Conservation (phyloP, 2,113 vertebrate species). For the Solea senegalensis region DNA sequence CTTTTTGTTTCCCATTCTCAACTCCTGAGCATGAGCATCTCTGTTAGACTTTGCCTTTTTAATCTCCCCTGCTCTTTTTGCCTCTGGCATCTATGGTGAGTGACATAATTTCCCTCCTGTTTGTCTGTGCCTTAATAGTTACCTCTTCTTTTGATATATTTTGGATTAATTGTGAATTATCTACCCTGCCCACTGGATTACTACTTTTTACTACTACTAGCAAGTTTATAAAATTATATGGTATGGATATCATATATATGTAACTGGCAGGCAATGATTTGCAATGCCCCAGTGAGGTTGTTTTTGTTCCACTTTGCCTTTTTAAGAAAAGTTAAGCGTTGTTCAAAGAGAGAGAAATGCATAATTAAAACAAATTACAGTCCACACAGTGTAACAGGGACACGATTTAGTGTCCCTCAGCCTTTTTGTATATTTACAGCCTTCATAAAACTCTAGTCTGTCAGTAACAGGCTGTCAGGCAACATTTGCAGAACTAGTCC, state of each 20-base stretch:
- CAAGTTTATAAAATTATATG: too few relatives aligned
- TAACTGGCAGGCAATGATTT: too few relatives aligned
- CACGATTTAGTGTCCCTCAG: constrained; percentile 74
- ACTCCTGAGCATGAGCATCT: not conserved
- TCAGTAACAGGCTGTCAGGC: constrained; percentile 72
- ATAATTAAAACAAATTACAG: constrained; percentile 75
- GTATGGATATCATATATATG: too few relatives aligned
- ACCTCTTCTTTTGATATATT: constrained; percentile 20
- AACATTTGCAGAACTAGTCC: constrained; percentile 59
- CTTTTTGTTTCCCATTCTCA: not conserved
- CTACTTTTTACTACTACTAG: too few relatives aligned
- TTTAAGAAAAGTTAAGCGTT: not conserved
- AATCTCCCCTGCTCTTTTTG: too few relatives aligned
- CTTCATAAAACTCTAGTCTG: constrained; percentile 74
- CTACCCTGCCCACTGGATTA: not conserved
- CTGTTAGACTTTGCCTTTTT: constrained; percentile 19
- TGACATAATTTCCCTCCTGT: constrained; percentile 40
- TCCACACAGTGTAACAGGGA: constrained; percentile 61
- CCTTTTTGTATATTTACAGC: constrained; percentile 76
- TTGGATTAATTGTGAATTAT: constrained; percentile 8
- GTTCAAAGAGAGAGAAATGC: constrained; percentile 58
- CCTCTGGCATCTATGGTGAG: constrained; percentile 49
- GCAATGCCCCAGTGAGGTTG: not conserved
- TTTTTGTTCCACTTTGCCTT: not conserved
- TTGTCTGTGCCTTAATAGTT: constrained; percentile 17